phyloP scores from a whole-genome alignment of 2,113 vertebrate species.

The Corvus hawaiiensis region DNA sequence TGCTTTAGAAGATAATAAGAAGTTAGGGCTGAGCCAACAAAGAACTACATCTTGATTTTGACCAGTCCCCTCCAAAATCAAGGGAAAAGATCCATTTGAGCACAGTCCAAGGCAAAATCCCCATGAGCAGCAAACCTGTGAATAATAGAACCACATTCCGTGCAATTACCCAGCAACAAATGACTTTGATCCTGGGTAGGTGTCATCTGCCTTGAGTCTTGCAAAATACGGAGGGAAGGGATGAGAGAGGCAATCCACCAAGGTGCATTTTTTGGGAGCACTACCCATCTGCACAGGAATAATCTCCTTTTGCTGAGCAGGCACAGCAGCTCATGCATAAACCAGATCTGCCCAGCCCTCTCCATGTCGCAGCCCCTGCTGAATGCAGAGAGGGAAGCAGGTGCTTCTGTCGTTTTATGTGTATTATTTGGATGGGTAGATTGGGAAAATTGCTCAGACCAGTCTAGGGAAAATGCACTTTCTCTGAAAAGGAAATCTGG shows the following conservation, averaged over 20 bases:
- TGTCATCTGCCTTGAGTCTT: neutral
- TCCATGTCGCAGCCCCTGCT: neutral
- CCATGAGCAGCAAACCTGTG: neutral
- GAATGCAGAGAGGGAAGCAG: neutral
- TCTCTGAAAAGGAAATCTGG: neutral
- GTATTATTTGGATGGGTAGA: neutral
- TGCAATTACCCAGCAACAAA: neutral
- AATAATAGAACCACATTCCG: neutral
- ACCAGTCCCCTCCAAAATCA: neutral
- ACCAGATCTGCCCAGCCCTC: neutral
- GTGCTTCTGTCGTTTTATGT: neutral
- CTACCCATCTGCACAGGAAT: neutral
- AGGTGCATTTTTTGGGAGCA: neutral
- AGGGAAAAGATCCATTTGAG: neutral
- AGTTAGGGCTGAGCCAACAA: neutral
- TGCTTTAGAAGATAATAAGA: neutral
- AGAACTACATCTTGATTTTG: neutral
- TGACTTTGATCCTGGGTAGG: neutral
- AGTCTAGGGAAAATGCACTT: neutral
- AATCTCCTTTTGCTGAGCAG: slow-evolving; percentile 31
- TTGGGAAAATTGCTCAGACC: neutral
- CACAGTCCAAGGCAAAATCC: neutral
- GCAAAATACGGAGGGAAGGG: neutral
- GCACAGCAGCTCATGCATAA: slow-evolving; percentile 37
- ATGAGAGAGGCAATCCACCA: neutral